These are phyloP conservation scores for Cairina moschata DNA, from an alignment of 2,113 vertebrate genomes.

Conservation along the genomic window DNA sequence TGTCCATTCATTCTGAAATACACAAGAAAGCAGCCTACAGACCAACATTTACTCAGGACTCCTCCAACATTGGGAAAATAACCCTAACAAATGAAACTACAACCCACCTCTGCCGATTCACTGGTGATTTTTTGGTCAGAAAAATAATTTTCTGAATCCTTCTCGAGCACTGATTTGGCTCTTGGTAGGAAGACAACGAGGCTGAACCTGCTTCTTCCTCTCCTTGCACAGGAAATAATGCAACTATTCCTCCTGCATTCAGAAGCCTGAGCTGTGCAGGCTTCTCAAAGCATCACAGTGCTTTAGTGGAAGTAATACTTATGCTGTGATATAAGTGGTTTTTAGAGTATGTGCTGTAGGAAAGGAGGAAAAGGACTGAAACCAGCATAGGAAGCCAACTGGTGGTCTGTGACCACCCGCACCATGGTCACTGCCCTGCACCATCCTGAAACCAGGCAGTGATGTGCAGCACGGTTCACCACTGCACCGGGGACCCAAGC, in stretches of 20 bases:
- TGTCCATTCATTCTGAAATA: background rate
- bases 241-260: background rate
- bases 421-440: rapidly evolving
- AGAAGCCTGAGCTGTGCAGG: background rate
- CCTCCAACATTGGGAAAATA: background rate
- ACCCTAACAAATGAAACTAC: background rate
- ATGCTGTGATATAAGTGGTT: rapidly evolving
- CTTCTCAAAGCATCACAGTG: background rate
- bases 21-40: background rate
- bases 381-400: background rate
- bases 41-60: background rate
- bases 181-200: background rate
- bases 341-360: background rate
- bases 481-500: background rate
- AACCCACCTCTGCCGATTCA: background rate
- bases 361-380: background rate
- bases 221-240: background rate
- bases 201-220: background rate
- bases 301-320: background rate
- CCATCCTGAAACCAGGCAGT: rapidly evolving
- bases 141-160: background rate
- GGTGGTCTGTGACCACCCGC: background rate
- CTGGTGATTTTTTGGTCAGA: background rate
- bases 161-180: background rate
- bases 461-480: background rate